Evolutionary conservation across 2,113 vertebrate species (phyloP), one percentile per base, ranked within the genome.

Genomic region (Carollia perspicillata): DNA sequence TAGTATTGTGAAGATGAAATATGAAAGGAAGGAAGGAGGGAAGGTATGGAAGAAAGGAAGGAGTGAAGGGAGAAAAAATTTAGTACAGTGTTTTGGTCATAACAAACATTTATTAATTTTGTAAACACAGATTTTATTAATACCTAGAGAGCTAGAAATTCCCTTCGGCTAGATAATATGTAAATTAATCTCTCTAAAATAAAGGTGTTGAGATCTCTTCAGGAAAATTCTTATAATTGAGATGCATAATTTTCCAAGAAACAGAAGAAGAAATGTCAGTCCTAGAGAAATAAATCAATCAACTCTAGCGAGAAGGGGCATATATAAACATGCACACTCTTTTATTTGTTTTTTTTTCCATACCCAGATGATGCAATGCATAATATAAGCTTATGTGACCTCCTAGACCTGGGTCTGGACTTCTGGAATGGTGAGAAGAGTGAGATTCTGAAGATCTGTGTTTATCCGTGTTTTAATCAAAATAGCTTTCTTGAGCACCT

Each of bases 41-140:
- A 28, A 33, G 33, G 40, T n/a, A n/a, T n/a, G n/a, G 28, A n/a
- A 60, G 35, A 23, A 53, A 53, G 22, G 35, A 33, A 22, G 20
- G 8, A 22, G 33, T 28, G 26, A 60, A 60, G 23, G 58, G 58
- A 60, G 58, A 60, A 37, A 53, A 66, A 78, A 22, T 84, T 84
- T 60, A 63, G 12, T 63, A 53, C 0, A 20, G 12, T 66, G 18
- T 81, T 78, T 69, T 20, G 5, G 18, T 81, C 42, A 89, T 77
- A 91, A 87, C 68, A 74, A 84, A 75, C 5, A 72, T n/a, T 95
- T 85, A 81, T 71, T 75, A 86, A 71, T 44, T 95, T 89, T 26
- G 8, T 68, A 89, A 91, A 85, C 2, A 71, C 6, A 65, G 17
- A 53, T 68, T 83, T 66, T 78, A 83, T 89, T 78, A 66, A 78